Percentiles rank a stretch among this genome's conserved stretches.
Conservation (phyloP, 2,888 invertebrate species). For the Melangyna quadrimaculata region DNA sequence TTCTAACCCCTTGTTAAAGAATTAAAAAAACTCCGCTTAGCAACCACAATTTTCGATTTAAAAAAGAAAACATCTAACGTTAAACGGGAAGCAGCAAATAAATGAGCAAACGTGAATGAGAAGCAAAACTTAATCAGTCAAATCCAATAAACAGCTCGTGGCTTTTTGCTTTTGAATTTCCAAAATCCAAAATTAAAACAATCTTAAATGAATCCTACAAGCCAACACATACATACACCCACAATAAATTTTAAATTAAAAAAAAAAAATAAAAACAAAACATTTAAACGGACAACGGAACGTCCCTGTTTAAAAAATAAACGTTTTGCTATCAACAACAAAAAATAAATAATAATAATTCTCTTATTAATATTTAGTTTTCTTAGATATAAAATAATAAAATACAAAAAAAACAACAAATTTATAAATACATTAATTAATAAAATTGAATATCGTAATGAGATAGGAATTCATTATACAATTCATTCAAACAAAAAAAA, state of each 20-base stretch:
- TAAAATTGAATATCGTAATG: conserved; percentile 65
- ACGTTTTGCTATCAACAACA: conserved; percentile 66
- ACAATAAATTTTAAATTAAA: conserved; percentile 11
- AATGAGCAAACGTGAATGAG: conserved; percentile 26
- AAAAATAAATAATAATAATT: conserved; percentile 37
- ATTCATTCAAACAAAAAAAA: conserved; percentile 49
- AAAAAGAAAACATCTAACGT: neutral
- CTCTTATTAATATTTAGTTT: conserved; percentile 67
- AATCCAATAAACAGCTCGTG: conserved; percentile 41
- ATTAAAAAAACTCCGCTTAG: conserved; percentile 32
- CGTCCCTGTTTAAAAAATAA: conserved; percentile 68
- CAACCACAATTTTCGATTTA: conserved; percentile 18
- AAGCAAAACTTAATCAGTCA: conserved; percentile 39
- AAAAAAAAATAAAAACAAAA: conserved; percentile 30
- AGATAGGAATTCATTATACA: conserved; percentile 70
- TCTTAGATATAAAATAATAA: conserved; percentile 63
- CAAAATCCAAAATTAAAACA: conserved; percentile 16
- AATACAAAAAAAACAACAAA: conserved; percentile 49
- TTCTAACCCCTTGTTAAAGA: conserved; percentile 8
- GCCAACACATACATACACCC: conserved; percentile 23
- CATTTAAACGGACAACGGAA: conserved; percentile 64
- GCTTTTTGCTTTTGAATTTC: conserved; percentile 34
- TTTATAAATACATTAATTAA: conserved; percentile 51
- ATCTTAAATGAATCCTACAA: conserved; percentile 25
- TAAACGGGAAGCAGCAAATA: conserved; percentile 21